Evolutionary conservation across 2,888 invertebrate species (phyloP).

Genomic region (Azorinus chamasolen): DNA sequence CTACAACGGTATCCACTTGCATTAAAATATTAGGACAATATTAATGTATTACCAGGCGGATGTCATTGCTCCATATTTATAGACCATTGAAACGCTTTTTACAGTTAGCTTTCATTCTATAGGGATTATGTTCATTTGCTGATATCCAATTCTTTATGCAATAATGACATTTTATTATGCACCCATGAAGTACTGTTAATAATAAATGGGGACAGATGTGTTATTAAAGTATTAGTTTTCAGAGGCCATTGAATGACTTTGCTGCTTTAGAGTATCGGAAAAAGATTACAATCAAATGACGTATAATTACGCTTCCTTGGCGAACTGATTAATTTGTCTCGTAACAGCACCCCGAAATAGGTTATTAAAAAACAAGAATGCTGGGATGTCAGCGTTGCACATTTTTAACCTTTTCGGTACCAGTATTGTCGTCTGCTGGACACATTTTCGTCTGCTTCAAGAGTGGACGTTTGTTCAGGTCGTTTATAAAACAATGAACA

Average conservation of each 20-base stretch:
- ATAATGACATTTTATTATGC: constrained; percentile 34
- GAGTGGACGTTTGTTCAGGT: too few relatives aligned
- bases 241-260: constrained; percentile 5
- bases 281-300: constrained; percentile 25
- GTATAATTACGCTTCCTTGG: constrained; percentile 39
- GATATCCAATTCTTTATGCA: constrained; percentile 29
- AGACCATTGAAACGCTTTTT: constrained; percentile 13
- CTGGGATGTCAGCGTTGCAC: too few relatives aligned
- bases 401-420: too few relatives aligned
- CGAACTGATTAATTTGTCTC: constrained; percentile 20
- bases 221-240: constrained; percentile 55
- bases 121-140: constrained; percentile 34
- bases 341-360: background rate
- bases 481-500: too few relatives aligned
- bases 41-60: too few relatives aligned
- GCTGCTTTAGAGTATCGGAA: constrained; percentile 13
- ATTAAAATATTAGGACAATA: too few relatives aligned
- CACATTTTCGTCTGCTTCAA: too few relatives aligned
- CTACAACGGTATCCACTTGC: too few relatives aligned
- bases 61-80: background rate
- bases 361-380: too few relatives aligned
- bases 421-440: too few relatives aligned
- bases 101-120: constrained; percentile 24
- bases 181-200: constrained; percentile 29
- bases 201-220: constrained; percentile 50